These are phyloP conservation scores for Suillia variegata DNA, from an alignment of 2,888 invertebrate genomes.

Conservation along the genomic window DNA sequence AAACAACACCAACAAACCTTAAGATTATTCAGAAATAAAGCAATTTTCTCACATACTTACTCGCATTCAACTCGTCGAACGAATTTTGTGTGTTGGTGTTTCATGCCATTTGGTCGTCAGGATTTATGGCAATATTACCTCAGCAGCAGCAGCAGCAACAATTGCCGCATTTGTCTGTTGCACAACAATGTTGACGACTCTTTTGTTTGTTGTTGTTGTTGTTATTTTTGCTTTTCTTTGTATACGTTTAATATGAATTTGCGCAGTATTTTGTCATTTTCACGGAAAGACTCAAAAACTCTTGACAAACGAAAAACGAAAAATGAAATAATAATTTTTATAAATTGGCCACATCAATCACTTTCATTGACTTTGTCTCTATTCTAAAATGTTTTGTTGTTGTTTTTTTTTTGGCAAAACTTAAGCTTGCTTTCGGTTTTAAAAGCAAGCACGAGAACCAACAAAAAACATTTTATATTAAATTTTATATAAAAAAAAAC, in stretches of 20 bases:
- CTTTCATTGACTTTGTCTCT: constrained; percentile 51
- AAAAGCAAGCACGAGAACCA: too few species aligned
- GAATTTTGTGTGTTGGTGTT: constrained; percentile 1
- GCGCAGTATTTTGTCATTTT: background rate
- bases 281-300: background rate
- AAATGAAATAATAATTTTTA: background rate
- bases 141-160: background rate
- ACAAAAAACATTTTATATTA: too few species aligned
- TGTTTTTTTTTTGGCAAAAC: too few species aligned
- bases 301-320: background rate
- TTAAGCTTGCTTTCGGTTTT: too few species aligned
- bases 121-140: background rate
- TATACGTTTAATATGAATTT: background rate
- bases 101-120: background rate
- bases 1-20: background rate
- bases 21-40: too few species aligned
- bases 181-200: background rate
- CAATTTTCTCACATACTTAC: background rate
- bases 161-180: background rate
- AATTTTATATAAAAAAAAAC: too few species aligned
- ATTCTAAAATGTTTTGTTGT: constrained; percentile 28
- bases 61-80: background rate
- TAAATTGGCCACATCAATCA: constrained; percentile 42
- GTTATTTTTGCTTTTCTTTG: too few species aligned
- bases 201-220: background rate